Base-by-base conservation (phyloP, 2,797 vertebrate genomes). In the Karalla daura region DNA sequence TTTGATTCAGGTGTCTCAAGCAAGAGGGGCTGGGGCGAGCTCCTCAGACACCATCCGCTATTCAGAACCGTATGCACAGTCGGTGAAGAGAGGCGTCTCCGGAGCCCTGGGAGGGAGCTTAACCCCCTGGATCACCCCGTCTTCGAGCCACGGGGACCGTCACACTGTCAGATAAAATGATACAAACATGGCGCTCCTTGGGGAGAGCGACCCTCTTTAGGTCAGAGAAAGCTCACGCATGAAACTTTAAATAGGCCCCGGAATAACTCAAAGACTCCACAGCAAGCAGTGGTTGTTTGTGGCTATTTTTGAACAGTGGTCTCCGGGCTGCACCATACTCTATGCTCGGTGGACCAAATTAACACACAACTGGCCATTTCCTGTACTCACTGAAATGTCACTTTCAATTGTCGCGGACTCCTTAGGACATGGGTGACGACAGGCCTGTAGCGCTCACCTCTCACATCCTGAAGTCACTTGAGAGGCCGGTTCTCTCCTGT, bases 231-330 rank as follows among this genome's bases (percentile, higher is more conserved):
- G 30, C 37, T 24, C 27, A 39, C 6, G 40, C 65, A 75, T 63
- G 41, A 61, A 55, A 60, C 27, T 58, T 61, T 54, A 14, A 73
- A 63, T 14, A 58, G 41, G 27, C 37, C 45, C 12, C 18, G 39
- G 63, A 62, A 67, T 61, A 67, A 63, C 66, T 72, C 8, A 66
- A 63, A 70, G 54, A 49, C 61, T 51, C 33, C 20, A 63, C 28
- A 55, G 65, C 23, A 23, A 59, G 60, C 50, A 60, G 18, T 69
- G 30, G 14, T 39, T 30, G 5, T 30, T 30, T 10, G 10, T 18
- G 25, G 49, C 30, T 65, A 63, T 77, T 67, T 82, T 55, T 55
- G 47, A 71, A 44, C 14, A 13, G 21, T n/a, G 25, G 14, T 21
- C n/a, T 49, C 17, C 4, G 44, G 35, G 35, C 46, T 65, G 62